These are phyloP conservation scores for Keiferia lycopersicella DNA, from an alignment of 2,888 invertebrate species.

Conservation along the genomic window DNA sequence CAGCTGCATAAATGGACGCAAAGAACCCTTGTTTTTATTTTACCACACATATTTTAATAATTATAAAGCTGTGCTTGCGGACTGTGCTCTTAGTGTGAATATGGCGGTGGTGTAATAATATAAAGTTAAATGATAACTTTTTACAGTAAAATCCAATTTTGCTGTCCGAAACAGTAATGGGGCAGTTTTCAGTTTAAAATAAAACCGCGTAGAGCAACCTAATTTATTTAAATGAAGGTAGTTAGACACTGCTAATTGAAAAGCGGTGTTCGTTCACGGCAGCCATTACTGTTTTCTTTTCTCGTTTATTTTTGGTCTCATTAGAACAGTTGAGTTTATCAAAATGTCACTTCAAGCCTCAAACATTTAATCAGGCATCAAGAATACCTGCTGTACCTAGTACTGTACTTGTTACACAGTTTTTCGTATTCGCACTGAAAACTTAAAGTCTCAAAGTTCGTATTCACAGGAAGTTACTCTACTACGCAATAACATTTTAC, in stretches of 20 bases:
- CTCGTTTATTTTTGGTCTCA: not conserved
- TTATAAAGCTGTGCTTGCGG: not conserved
- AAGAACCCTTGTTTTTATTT: not conserved
- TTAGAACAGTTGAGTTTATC: not conserved
- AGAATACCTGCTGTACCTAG: not conserved
- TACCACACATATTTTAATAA: not conserved
- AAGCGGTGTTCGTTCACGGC: not conserved
- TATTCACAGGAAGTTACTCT: too few relatives aligned
- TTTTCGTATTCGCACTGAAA: too few relatives aligned
- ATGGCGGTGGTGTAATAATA: not conserved
- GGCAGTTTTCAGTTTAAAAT: not conserved
- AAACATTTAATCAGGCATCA: not conserved
- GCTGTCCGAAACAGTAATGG: conserved; percentile 6
- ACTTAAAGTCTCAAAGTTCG: too few relatives aligned
- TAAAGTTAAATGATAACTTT: not conserved
- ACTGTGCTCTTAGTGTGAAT: not conserved
- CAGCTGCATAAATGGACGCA: too few relatives aligned
- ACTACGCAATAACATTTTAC: too few relatives aligned
- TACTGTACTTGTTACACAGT: too few relatives aligned
- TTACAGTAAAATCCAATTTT: not conserved
- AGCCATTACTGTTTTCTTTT: not conserved
- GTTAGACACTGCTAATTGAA: not conserved
- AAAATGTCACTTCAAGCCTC: not conserved
- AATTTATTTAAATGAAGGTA: not conserved
- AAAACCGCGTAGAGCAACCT: not conserved